A percentile compares a stretch with the other conserved stretches of the same genome.
These are phyloP conservation scores for Drosophila fungiperda DNA, from an alignment of 2,888 invertebrate species.

Conservation along the genomic window DNA sequence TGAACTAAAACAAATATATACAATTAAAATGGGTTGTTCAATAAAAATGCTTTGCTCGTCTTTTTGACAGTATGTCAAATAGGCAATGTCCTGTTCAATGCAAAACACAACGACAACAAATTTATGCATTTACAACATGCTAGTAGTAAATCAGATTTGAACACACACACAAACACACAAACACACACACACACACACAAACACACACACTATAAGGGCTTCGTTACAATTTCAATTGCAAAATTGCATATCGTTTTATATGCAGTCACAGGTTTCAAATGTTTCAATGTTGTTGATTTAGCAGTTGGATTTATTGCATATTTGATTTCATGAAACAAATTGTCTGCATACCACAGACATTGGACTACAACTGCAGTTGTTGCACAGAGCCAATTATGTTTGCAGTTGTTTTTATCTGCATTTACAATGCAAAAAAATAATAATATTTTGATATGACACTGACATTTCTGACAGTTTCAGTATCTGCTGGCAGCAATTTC, in stretches of 20 bases:
- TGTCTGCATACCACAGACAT: conserved; percentile 58
- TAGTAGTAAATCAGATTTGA: conserved; percentile 69
- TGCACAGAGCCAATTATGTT: conserved; percentile 35
- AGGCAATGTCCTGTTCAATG: conserved; percentile 39
- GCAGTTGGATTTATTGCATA: conserved; percentile 70
- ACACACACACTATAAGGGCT: conserved; percentile 20
- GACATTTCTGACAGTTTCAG: background rate
- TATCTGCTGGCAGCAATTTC: background rate
- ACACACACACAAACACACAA: conserved; percentile 22
- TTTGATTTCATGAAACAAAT: conserved; percentile 70
- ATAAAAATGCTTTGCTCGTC: background rate
- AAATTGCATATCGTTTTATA: conserved; percentile 65
- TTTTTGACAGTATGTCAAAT: conserved; percentile 2
- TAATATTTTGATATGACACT: background rate
- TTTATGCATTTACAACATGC: conserved; percentile 29
- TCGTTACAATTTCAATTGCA: conserved; percentile 66
- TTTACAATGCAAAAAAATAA: background rate
- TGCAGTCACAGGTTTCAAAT: conserved; percentile 38
- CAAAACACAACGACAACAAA: conserved; percentile 24
- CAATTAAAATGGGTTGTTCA: background rate
- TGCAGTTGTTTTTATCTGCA: conserved; percentile 28
- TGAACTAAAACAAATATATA: background rate
- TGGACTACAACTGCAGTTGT: conserved; percentile 6
- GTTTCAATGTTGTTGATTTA: conserved; percentile 62
- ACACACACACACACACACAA: conserved; percentile 9